Conservation (phyloP, 2,888 invertebrate species). For the Emmelina monodactyla region DNA sequence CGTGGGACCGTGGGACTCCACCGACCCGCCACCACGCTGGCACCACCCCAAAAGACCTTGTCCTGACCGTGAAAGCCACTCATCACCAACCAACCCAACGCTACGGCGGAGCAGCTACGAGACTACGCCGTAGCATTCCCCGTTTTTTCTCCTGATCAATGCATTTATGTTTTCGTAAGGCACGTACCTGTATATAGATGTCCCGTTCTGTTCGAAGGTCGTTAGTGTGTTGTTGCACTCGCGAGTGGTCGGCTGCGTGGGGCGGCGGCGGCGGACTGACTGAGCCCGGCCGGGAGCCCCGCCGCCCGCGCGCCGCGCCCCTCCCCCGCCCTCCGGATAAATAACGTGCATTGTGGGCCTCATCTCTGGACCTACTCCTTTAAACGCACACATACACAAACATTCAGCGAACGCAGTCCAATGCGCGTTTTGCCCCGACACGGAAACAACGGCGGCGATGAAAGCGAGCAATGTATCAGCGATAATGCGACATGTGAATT, state of each 20-base stretch:
- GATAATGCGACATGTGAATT: background rate
- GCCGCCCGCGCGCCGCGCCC: slow-evolving; percentile 26
- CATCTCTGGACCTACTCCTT: slow-evolving; percentile 45
- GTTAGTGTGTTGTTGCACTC: slow-evolving; percentile 34
- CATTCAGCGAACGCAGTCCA: no score
- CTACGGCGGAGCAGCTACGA: no score
- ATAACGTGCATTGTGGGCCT: slow-evolving; percentile 64
- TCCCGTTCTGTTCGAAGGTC: slow-evolving; percentile 62
- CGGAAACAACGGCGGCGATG: slow-evolving; percentile 19
- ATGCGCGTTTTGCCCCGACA: no score
- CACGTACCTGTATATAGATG: slow-evolving; percentile 56
- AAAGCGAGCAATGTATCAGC: no score
- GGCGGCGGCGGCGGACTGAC: slow-evolving; percentile 48
- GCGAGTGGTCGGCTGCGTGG: slow-evolving; percentile 22
- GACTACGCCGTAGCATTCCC: no score
- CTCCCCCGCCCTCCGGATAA: slow-evolving; percentile 55
- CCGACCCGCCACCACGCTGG: slow-evolving; percentile 6
- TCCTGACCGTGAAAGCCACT: slow-evolving; percentile 57
- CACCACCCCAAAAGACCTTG: slow-evolving; percentile 32
- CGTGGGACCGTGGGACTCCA: slow-evolving; percentile 23
- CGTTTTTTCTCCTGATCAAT: no score
- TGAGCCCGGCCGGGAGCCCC: slow-evolving; percentile 55
- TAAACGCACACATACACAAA: background rate
- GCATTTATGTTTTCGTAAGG: no score
- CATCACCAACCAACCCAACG: no score